Evolutionary conservation across 2,888 invertebrate genomes (phyloP), one percentile per base, ranked within the genome.

Genomic region (Osmoderma eremita): DNA sequence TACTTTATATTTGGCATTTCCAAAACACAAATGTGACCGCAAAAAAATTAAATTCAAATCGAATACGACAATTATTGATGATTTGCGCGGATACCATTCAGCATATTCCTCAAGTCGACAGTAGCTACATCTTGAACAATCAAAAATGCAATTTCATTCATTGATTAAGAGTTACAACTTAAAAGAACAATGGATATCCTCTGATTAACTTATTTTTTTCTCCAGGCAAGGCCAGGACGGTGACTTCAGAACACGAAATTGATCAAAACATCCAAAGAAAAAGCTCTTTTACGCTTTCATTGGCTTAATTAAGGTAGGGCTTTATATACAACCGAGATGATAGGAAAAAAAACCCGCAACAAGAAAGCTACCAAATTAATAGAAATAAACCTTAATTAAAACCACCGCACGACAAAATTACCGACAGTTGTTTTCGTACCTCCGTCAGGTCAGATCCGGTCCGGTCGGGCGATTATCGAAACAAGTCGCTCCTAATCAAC

Each of bases 401-500:
- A 49, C 50, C 20, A 51, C 39, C 41, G n/a, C 24, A 24, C 15
- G 63, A 63, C 63, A 50, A 63, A 50, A 63, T 63, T 63, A 39
- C 38, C 41, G 20, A 53, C 63, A 50, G 63, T 63, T 63, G 63
- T 63, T 63, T 63, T 63, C 63, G 63, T 63, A 53, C 63, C 41
- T 65, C 30, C 24, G 6, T 1, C 56, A 30, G 30, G 30, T 30
- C 30, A 30, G 20, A 4, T 41, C 24, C 17, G 30, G 30, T 48
- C 58, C 58, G 30, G 45, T n/a, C 36, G 45, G 15, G 36, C 56
- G 65, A 56, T 65, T 71, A 71, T 72, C 58, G 63, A 63, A 68
- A 71, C 72, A 71, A 71, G 69, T 67, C 69, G 54, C 70, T 67
- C n/a, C 73, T 71, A 73, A 73, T 73, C 73, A 73, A 69, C 68